phyloP scores from a whole-genome alignment of 1,140 invertebrate species.

The Cheumatopsyche charites region DNA sequence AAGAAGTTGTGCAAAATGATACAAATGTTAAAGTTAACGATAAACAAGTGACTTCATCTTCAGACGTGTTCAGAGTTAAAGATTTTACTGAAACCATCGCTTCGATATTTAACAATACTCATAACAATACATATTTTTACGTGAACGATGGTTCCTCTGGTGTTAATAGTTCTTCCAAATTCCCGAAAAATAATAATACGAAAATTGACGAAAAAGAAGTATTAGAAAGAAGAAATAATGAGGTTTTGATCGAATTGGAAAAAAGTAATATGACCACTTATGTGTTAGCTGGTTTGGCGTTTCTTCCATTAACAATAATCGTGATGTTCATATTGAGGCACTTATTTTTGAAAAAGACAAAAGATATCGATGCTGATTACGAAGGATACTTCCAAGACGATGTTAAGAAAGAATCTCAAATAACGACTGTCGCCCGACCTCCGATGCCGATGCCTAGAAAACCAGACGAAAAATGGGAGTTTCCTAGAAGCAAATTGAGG shows the following conservation, averaged over 20 bases:
- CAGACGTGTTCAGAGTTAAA: neutral
- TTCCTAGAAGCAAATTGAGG: constrained; percentile 77
- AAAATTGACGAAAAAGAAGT: constrained; percentile 37
- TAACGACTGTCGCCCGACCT: constrained; percentile 60
- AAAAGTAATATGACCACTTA: constrained; percentile 65
- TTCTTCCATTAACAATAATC: constrained; percentile 64
- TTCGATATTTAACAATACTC: constrained; percentile 3
- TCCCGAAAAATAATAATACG: neutral
- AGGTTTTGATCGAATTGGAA: constrained; percentile 62
- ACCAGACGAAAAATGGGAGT: constrained; percentile 73
- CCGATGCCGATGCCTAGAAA: constrained; percentile 61
- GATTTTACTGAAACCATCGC: neutral
- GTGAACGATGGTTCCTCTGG: constrained; percentile 8
- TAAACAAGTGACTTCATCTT: too few relatives aligned
- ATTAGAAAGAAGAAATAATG: constrained; percentile 52
- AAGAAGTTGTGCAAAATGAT: neutral
- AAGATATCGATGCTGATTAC: constrained; percentile 65
- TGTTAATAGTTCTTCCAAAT: neutral
- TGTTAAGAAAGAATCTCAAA: constrained; percentile 60
- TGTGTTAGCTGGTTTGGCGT: constrained; percentile 64
- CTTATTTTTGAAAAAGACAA: constrained; percentile 61
- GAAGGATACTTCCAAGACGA: constrained; percentile 64
- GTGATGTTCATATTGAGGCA: constrained; percentile 63
- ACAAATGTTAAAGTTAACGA: too few relatives aligned
- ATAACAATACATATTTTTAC: constrained; percentile 40